phyloP scores from a whole-genome alignment of 2,888 invertebrate species.

The Tiphia femorata region DNA sequence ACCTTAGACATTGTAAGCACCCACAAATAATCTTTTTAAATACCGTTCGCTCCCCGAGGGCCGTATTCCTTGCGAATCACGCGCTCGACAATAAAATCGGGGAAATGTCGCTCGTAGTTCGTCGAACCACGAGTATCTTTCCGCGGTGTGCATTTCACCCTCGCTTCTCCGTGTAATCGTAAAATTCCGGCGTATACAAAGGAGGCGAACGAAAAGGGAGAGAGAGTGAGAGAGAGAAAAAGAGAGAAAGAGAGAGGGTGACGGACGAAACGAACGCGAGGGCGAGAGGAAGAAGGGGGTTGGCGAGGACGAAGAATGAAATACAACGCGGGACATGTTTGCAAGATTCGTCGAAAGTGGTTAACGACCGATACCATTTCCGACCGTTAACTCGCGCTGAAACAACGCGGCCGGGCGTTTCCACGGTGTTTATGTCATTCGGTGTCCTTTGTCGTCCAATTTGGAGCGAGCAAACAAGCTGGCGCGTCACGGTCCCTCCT shows the following conservation, averaged over 20 bases:
- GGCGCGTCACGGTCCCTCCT: background rate
- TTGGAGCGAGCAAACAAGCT: background rate
- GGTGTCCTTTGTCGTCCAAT: conserved; percentile 1
- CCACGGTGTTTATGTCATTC: conserved; percentile 17
- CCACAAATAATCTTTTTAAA: too few species aligned
- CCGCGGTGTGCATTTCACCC: conserved; percentile 13
- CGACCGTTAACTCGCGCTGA: conserved; percentile 35
- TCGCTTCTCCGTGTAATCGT: background rate
- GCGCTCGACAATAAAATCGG: too few species aligned
- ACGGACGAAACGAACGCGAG: too few species aligned
- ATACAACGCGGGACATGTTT: conserved; percentile 5
- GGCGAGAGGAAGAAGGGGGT: background rate
- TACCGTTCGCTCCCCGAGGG: too few species aligned
- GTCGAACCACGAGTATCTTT: conserved; percentile 28
- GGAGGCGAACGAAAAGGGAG: conserved; percentile 2
- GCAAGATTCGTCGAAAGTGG: conserved; percentile 32
- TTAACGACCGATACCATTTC: conserved; percentile 38
- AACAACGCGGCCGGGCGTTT: conserved; percentile 23
- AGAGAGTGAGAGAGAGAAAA: too few species aligned
- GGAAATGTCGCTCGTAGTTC: too few species aligned
- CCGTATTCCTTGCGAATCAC: too few species aligned
- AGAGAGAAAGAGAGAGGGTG: too few species aligned
- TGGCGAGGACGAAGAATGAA: background rate
- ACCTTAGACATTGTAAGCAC: too few species aligned
- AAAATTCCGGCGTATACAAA: conserved; percentile 5